These are phyloP conservation scores for Apostichopus parvimensis DNA, from an alignment of 35 echinoderm and acorn worm genomes.

Conservation along the genomic window DNA sequence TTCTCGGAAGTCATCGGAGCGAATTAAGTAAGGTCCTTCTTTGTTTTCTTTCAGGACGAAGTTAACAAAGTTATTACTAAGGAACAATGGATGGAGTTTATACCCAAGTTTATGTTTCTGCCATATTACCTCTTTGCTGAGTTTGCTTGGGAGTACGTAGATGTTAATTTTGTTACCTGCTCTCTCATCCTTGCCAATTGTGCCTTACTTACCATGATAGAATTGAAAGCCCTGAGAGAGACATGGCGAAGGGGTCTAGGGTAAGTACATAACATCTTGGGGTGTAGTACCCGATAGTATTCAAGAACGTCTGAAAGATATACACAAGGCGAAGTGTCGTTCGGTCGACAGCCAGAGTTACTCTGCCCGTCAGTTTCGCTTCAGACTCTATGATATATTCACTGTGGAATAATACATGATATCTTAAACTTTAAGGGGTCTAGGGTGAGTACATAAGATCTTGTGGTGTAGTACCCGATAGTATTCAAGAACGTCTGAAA, in stretches of 20 bases:
- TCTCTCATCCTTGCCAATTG: constrained; percentile 75
- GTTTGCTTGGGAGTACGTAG: constrained; percentile 74
- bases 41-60: constrained; percentile 43
- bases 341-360: no score
- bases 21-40: no score
- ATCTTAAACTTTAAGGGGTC: constrained; percentile 8
- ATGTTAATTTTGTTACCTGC: constrained; percentile 78
- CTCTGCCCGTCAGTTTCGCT: no score
- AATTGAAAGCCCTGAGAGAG: constrained; percentile 72
- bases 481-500: no score
- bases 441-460: constrained; percentile 55
- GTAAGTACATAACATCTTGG: constrained; percentile 43
- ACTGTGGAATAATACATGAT: no score
- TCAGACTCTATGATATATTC: no score
- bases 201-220: constrained; percentile 90
- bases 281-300: no score
- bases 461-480: no score
- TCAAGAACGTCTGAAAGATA: no score
- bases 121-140: constrained; percentile 86
- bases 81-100: constrained; percentile 89
- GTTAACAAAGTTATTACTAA: constrained; percentile 59
- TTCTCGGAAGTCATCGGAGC: neutral
- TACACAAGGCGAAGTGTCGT: no score
- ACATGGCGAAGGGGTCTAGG: constrained; percentile 64
- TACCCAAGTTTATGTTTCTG: constrained; percentile 88